Percentiles rank a stretch among this genome's conserved stretches.
phyloP scores from a whole-genome alignment of 2,797 vertebrate genomes.

The Cirrhinus molitorella region DNA sequence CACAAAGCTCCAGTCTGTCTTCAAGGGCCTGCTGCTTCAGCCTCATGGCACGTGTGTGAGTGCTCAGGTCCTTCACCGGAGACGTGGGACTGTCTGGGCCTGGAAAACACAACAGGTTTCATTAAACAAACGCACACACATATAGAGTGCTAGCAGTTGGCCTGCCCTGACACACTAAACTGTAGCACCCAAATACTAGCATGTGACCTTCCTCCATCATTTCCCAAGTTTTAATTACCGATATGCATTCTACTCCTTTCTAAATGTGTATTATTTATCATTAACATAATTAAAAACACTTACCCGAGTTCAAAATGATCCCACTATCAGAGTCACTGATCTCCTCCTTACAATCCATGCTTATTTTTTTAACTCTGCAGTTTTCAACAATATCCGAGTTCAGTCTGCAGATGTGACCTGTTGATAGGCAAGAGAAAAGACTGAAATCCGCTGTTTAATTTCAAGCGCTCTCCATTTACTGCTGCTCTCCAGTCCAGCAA shows the following conservation, averaged over 20 bases:
- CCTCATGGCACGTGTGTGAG: slow-evolving; percentile 81
- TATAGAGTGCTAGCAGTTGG: background rate
- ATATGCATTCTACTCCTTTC: background rate
- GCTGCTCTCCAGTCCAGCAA: slow-evolving; percentile 25
- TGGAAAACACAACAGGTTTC: slow-evolving; percentile 64
- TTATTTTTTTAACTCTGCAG: slow-evolving; percentile 41
- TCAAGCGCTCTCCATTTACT: slow-evolving; percentile 26
- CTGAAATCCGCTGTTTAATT: slow-evolving; percentile 32
- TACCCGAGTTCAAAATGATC: slow-evolving; percentile 90
- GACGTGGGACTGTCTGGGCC: slow-evolving; percentile 86
- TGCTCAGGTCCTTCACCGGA: slow-evolving; percentile 82
- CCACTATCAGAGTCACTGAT: slow-evolving; percentile 91
- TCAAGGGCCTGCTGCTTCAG: slow-evolving; percentile 88
- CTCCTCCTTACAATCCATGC: slow-evolving; percentile 88
- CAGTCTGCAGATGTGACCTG: slow-evolving; percentile 63
- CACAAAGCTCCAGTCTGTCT: slow-evolving; percentile 85
- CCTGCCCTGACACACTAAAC: background rate
- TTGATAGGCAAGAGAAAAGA: slow-evolving; percentile 55
- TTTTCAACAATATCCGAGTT: slow-evolving; percentile 36
- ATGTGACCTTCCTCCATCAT: background rate
- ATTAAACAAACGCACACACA: background rate
- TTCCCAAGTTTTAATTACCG: no score
- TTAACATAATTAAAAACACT: slow-evolving; percentile 45
- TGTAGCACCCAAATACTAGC: background rate
- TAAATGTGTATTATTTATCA: background rate